Base-by-base conservation (phyloP, 2,888 invertebrate genomes). In the Agrochola circellaris region DNA sequence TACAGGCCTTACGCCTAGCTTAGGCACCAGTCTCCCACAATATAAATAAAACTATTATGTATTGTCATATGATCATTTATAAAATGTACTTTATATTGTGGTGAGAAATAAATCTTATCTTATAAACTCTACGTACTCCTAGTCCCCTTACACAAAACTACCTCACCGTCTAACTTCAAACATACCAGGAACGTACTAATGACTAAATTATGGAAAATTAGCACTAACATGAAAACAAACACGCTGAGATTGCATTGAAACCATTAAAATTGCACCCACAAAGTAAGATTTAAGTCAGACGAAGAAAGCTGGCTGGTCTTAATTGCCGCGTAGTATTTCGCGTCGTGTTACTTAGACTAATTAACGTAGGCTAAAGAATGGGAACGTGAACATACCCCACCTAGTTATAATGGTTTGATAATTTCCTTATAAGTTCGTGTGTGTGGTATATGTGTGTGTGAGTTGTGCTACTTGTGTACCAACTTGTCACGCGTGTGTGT, bases 341-440 rank as follows among this genome's bases (percentile, higher is more conserved):
- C 88, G 88, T 90, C 86, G 87, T 88, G 91, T 92, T 92, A 92
- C 93, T 92, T 91, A 89, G 83, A 89, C 89, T 93, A 94, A 93
- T 93, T 93, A 93, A 90, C 90, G 88, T 86, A 84, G 73, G 75
- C 87, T 82, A 79, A 88, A 89, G 88, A 91, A 92, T 90, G 90
- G 87, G 89, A 87, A 91, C 87, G 85, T 73, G 87, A 91, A 90
- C 89, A 88, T 89, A 90, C 87, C 87, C 86, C 87, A 84, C 88
- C 68, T 78, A 75, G 85, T 84, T 81, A 86, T 7, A 20, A 62
- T 81, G 76, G 71, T 88, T 87, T 87, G 74, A 84, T 84, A 84
- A 84, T 83, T 88, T 77, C 54, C 65, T 77, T 80, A 79, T 68
- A 58, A 51, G 60, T 72, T 42, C 9, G 17, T n/a, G 30, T 30